Percentiles rank a stretch among this genome's conserved stretches.
phyloP scores from a whole-genome alignment of 2,888 invertebrate species.

The Axea sp. region DNA sequence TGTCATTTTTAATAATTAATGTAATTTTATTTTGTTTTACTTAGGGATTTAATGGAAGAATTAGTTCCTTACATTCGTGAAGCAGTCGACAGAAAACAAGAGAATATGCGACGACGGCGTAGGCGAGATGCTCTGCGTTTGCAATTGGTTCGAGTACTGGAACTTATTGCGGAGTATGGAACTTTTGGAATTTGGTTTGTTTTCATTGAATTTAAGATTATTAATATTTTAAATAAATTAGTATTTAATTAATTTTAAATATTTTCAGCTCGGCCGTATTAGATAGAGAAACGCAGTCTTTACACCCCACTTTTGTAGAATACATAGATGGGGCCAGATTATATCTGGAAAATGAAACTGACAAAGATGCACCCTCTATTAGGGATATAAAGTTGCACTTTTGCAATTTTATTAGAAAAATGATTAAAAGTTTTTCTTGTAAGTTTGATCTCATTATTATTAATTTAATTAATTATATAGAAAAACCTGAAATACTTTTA shows the following conservation, averaged over 20 bases:
- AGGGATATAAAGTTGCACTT: slow-evolving; percentile 95
- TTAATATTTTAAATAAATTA: neutral
- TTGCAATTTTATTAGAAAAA: slow-evolving; percentile 94
- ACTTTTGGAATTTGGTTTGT: slow-evolving; percentile 86
- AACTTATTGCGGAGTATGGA: slow-evolving; percentile 94
- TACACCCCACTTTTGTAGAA: slow-evolving; percentile 94
- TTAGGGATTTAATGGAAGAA: slow-evolving; percentile 98
- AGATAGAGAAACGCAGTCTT: slow-evolving; percentile 89
- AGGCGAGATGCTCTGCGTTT: slow-evolving; percentile 95
- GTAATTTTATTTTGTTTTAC: too few relatives aligned
- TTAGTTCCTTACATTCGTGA: slow-evolving; percentile 94
- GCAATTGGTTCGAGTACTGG: slow-evolving; percentile 94
- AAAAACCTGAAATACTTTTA: too few relatives aligned
- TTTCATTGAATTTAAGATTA: too few relatives aligned
- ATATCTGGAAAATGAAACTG: slow-evolving; percentile 95
- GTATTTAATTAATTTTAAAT: neutral
- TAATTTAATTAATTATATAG: too few relatives aligned
- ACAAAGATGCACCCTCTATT: slow-evolving; percentile 90
- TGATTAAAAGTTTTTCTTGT: slow-evolving; percentile 96
- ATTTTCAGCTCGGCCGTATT: slow-evolving; percentile 86
- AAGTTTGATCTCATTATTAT: too few relatives aligned
- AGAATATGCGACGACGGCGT: slow-evolving; percentile 94
- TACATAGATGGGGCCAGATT: slow-evolving; percentile 96
- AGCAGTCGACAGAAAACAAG: slow-evolving; percentile 97
- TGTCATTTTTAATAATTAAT: too few relatives aligned